These are phyloP conservation scores for Cydia splendana DNA, from an alignment of 1,140 invertebrate species.

Conservation along the genomic window DNA sequence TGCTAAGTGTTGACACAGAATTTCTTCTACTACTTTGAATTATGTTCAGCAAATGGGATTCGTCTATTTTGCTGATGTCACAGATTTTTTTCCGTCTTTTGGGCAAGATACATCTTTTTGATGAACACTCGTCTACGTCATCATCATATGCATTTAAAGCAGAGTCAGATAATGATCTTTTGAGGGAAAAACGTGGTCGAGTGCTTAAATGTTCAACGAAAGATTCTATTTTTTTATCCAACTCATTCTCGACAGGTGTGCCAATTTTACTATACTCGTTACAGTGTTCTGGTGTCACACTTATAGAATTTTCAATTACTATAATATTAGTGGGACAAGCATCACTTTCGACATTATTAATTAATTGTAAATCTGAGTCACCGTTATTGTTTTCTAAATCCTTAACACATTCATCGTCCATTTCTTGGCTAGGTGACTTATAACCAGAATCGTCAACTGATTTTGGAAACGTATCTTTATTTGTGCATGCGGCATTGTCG, in stretches of 20 bases:
- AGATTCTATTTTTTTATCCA: background rate
- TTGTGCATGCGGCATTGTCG: background rate
- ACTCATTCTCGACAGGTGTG: background rate
- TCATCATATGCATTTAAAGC: constrained; percentile 49
- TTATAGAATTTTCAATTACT: background rate
- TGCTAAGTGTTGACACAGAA: constrained; percentile 64
- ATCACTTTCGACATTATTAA: background rate
- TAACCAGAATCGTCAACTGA: background rate
- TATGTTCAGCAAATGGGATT: constrained; percentile 49
- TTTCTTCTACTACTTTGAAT: constrained; percentile 65
- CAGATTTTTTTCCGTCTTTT: constrained; percentile 54
- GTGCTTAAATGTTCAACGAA: background rate
- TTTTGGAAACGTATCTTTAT: background rate
- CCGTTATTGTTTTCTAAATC: background rate
- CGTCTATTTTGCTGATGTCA: constrained; percentile 43
- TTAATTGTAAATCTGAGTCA: background rate
- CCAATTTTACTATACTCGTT: background rate
- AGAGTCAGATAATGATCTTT: constrained; percentile 70
- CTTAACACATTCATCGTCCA: background rate
- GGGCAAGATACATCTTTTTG: constrained; percentile 38
- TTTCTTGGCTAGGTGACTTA: background rate
- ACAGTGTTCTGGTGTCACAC: background rate
- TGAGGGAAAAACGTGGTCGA: constrained; percentile 40
- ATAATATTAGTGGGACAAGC: background rate
- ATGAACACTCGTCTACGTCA: constrained; percentile 37